These are phyloP conservation scores for Drosophila picticornis DNA, from an alignment of 2,888 invertebrate species.

Conservation along the genomic window DNA sequence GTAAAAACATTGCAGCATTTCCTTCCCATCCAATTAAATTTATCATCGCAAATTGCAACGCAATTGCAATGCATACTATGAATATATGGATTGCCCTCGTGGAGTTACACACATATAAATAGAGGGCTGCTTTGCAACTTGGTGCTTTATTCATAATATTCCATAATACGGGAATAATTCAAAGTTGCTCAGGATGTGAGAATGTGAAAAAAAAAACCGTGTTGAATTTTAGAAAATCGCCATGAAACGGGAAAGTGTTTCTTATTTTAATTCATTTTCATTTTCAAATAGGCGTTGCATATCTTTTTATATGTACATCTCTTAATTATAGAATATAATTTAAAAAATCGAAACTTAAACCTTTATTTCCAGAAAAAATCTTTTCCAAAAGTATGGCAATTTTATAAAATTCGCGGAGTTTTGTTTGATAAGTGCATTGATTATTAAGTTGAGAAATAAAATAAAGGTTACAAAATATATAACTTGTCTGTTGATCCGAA, in stretches of 20 bases:
- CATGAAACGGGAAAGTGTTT: not conserved
- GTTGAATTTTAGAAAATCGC: not conserved
- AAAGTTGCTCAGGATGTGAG: not conserved
- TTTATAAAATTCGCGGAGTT: not conserved
- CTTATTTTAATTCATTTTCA: not conserved
- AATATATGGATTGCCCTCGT: constrained; percentile 13
- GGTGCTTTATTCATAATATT: not conserved
- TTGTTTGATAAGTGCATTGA: not conserved
- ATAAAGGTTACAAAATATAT: too few species aligned
- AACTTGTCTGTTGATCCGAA: not conserved
- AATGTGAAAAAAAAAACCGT: not conserved
- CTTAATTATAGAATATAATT: not conserved
- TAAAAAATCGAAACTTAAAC: not conserved
- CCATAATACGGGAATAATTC: not conserved
- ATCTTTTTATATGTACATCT: not conserved
- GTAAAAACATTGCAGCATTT: constrained; percentile 24
- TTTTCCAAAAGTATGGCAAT: not conserved
- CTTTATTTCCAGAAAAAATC: not conserved
- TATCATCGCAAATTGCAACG: constrained; percentile 38
- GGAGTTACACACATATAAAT: not conserved
- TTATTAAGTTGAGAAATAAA: not conserved
- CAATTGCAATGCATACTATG: constrained; percentile 28
- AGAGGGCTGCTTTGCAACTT: constrained; percentile 10
- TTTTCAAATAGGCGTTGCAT: not conserved
- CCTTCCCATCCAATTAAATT: constrained; percentile 46